These are phyloP conservation scores for Ambastaia sidthimunki DNA, from an alignment of 2,797 vertebrate species.

Conservation along the genomic window DNA sequence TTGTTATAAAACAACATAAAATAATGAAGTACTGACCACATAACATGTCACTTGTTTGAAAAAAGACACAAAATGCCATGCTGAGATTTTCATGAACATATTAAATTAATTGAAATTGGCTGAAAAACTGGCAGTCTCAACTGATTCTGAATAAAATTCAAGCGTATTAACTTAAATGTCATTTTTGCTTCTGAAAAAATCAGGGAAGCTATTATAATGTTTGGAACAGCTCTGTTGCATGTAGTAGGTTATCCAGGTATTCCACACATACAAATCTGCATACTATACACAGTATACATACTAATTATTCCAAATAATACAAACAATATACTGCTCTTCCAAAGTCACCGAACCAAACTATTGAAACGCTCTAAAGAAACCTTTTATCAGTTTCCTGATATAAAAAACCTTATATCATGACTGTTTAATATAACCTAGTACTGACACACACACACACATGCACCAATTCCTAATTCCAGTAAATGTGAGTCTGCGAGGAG, in stretches of 20 bases:
- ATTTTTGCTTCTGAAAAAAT: background rate
- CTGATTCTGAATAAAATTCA: too few relatives aligned
- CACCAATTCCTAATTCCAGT: slow-evolving; percentile 40
- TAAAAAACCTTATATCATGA: background rate
- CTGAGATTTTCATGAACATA: too few relatives aligned
- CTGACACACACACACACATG: slow-evolving; percentile 7
- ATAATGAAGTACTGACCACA: background rate
- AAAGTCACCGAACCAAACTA: background rate
- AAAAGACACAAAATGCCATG: too few relatives aligned
- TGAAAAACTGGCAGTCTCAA: too few relatives aligned
- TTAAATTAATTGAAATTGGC: too few relatives aligned
- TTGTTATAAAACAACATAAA: background rate
- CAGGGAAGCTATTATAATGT: background rate
- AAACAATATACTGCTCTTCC: background rate
- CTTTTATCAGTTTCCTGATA: background rate
- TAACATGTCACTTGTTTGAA: too few relatives aligned
- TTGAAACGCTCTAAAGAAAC: background rate
- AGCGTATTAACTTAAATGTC: too few relatives aligned
- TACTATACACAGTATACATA: background rate
- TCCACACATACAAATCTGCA: background rate
- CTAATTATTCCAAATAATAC: background rate
- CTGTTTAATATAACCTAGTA: background rate
- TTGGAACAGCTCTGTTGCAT: background rate
- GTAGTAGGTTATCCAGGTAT: background rate
- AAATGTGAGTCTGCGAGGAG: slow-evolving; percentile 33